These are phyloP conservation scores for Stomatorhinus ivindoensis DNA, from an alignment of 2,113 vertebrate species.

Conservation along the genomic window DNA sequence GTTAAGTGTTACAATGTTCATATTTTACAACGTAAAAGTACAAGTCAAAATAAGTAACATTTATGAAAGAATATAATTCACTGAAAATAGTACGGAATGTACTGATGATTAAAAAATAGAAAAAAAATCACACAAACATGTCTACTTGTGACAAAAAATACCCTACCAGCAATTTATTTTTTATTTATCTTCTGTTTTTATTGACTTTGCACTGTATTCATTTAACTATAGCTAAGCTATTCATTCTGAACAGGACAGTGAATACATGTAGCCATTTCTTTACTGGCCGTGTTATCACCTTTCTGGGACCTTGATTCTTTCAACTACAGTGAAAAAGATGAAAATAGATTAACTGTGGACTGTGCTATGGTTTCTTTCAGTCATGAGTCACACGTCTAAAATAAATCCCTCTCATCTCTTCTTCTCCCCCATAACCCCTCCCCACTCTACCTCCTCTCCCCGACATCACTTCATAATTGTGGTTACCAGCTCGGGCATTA, in stretches of 20 bases:
- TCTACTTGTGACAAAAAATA: neutral
- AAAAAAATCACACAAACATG: neutral
- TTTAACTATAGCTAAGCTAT: neutral
- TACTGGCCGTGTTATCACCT: neutral
- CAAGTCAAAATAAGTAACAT: neutral
- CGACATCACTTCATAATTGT: neutral
- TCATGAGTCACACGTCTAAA: constrained; percentile 4
- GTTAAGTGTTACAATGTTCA: neutral
- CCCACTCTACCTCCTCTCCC: neutral
- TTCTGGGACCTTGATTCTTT: neutral
- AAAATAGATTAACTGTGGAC: neutral
- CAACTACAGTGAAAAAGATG: neutral
- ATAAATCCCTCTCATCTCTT: neutral
- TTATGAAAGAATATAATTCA: no score
- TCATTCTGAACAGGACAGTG: neutral
- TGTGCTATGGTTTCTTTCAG: neutral
- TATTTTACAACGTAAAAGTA: neutral
- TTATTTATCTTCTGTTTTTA: neutral
- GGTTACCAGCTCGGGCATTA: neutral
- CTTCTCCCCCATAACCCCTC: neutral
- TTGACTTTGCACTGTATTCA: neutral
- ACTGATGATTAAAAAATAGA: neutral
- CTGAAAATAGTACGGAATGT: no score
- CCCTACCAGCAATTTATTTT: neutral
- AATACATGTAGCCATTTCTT: neutral